A percentile compares a stretch with the other conserved stretches of the same genome.
Conservation (phyloP, 2,888 invertebrate species). For the Nymphalis polychloros region DNA sequence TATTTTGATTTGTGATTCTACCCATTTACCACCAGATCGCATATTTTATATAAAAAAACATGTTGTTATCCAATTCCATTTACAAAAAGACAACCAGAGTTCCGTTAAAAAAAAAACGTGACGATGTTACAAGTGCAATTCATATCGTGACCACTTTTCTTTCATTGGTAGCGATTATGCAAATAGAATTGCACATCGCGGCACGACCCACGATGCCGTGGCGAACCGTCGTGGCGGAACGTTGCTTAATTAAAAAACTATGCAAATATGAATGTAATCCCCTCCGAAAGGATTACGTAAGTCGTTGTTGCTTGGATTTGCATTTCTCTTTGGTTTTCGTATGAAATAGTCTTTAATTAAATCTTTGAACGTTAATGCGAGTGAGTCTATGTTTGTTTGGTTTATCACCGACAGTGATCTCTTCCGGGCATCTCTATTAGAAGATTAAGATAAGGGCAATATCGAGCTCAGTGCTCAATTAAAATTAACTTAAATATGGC, state of each 20-base stretch:
- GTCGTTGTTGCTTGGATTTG: conserved; percentile 8
- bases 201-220: conserved; percentile 19
- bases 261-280: conserved; percentile 11
- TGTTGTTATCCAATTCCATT: too few species aligned
- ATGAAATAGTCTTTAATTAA: not conserved
- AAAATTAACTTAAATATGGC: conserved; percentile 6
- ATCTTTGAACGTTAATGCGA: too few species aligned
- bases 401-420: too few species aligned
- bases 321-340: not conserved
- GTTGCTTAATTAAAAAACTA: conserved; percentile 19
- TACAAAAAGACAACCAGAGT: not conserved
- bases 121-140: conserved; percentile 15
- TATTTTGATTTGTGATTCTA: too few species aligned
- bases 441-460: too few species aligned
- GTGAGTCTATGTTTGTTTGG: too few species aligned
- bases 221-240: conserved; percentile 15
- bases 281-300: conserved; percentile 3
- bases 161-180: conserved; percentile 25
- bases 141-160: conserved; percentile 19
- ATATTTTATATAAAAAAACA: too few species aligned
- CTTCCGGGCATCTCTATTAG: too few species aligned
- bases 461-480: conserved; percentile 1
- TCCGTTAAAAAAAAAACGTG: conserved; percentile 16
- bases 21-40: too few species aligned
- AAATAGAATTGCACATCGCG: conserved; percentile 18